phyloP scores from a whole-genome alignment of 2,888 invertebrate species.

The Malthinus flaveolus region DNA sequence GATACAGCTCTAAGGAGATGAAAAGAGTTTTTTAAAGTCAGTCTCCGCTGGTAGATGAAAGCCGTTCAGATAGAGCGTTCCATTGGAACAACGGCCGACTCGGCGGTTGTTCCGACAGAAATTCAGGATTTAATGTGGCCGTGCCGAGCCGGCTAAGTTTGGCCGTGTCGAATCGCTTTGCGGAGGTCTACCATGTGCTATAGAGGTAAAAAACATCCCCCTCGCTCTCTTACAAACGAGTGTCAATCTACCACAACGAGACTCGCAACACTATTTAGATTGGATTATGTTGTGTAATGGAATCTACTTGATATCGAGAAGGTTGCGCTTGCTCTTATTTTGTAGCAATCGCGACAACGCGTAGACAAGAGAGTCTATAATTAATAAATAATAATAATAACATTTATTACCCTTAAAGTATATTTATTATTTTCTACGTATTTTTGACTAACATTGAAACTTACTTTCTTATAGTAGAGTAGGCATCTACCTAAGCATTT shows the following conservation, averaged over 20 bases:
- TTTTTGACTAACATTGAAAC: no score
- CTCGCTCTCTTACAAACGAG: conserved; percentile 31
- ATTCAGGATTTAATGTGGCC: conserved; percentile 28
- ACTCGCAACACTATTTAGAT: conserved; percentile 38
- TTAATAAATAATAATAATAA: conserved; percentile 23
- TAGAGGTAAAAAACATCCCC: conserved; percentile 18
- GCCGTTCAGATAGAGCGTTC: conserved; percentile 44
- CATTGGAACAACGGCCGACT: conserved; percentile 48
- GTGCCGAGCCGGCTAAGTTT: conserved; percentile 28
- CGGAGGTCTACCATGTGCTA: conserved; percentile 41
- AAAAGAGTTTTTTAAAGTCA: conserved; percentile 52
- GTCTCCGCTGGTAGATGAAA: conserved; percentile 39
- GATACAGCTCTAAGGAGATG: conserved; percentile 46
- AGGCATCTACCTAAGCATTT: no score
- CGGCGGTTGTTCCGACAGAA: conserved; percentile 51
- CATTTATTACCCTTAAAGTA: background rate
- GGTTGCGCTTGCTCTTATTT: conserved; percentile 26
- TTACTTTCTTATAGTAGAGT: no score
- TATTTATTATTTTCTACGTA: background rate
- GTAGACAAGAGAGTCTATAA: conserved; percentile 24
- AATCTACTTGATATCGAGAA: conserved; percentile 25
- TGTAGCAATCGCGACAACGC: conserved; percentile 22
- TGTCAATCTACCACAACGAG: conserved; percentile 40
- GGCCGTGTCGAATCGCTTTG: conserved; percentile 39
- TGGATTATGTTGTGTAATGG: conserved; percentile 38